phyloP scores from a whole-genome alignment of 2,797 vertebrate genomes.

The Hypotaenidia philippensis region DNA sequence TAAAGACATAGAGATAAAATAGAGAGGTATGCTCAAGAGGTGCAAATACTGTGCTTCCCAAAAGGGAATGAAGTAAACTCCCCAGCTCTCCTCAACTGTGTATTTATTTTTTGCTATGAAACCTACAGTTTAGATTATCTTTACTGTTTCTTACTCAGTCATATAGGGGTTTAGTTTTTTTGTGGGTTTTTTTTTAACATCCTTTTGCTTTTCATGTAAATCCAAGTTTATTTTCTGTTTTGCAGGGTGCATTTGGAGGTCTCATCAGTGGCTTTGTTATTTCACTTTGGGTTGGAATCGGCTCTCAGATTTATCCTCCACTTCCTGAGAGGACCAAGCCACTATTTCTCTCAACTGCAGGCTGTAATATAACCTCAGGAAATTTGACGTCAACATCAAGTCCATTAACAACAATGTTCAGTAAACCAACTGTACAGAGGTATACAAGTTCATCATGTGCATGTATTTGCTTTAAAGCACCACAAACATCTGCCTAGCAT shows the following conservation, averaged over 20 bases:
- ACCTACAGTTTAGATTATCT: background rate
- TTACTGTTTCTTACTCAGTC: background rate
- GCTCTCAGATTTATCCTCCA: constrained; percentile 88
- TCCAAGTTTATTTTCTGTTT: constrained; percentile 30
- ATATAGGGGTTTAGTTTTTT: background rate
- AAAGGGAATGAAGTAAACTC: background rate
- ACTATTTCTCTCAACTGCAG: constrained; percentile 77
- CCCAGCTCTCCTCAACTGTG: background rate
- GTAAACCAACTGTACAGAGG: constrained; percentile 55
- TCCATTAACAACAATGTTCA: constrained; percentile 30
- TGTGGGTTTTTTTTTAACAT: background rate
- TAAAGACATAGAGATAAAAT: background rate
- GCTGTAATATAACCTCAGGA: constrained; percentile 81
- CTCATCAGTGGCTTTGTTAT: constrained; percentile 84
- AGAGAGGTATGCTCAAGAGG: background rate
- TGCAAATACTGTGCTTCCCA: background rate
- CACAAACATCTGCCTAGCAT: background rate
- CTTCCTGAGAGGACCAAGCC: constrained; percentile 81
- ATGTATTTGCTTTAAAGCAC: background rate
- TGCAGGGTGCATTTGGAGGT: constrained; percentile 88
- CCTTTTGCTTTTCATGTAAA: background rate
- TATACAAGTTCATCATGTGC: background rate
- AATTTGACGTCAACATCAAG: constrained; percentile 73
- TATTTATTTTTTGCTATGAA: background rate
- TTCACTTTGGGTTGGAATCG: constrained; percentile 92